These are phyloP conservation scores for Scartelaos histophorus DNA, from an alignment of 2,113 vertebrate genomes.

Conservation along the genomic window DNA sequence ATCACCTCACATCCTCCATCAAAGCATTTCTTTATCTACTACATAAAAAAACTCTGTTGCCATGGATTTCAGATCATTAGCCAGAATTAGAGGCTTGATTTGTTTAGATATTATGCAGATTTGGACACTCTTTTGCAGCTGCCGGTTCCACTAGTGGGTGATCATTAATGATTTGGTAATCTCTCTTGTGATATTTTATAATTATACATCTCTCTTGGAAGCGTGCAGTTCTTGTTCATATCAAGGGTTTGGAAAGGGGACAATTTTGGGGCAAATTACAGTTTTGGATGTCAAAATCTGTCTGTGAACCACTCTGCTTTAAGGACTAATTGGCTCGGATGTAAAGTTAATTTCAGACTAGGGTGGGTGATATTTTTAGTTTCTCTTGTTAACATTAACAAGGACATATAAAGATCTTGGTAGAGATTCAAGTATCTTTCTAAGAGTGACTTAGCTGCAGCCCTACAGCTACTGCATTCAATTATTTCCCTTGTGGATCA, in stretches of 20 bases:
- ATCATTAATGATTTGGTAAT: constrained; percentile 27
- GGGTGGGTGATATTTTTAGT: neutral
- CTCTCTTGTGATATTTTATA: constrained; percentile 35
- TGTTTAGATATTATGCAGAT: constrained; percentile 54
- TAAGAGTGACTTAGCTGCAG: no score
- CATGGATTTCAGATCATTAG: constrained; percentile 62
- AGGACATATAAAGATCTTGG: no score
- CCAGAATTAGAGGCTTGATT: constrained; percentile 48
- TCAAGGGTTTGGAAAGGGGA: neutral
- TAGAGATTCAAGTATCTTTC: no score
- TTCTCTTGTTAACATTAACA: no score
- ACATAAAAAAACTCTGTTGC: constrained; percentile 40
- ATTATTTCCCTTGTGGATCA: no score
- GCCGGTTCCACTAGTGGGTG: constrained; percentile 15
- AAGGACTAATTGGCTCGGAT: neutral
- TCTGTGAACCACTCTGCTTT: neutral
- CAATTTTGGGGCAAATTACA: neutral
- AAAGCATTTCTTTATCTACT: constrained; percentile 32
- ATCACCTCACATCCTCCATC: constrained; percentile 9
- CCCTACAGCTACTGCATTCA: no score
- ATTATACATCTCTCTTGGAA: constrained; percentile 29
- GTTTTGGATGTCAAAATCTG: neutral
- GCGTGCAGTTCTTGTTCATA: neutral
- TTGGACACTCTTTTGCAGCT: constrained; percentile 41
- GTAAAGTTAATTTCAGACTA: neutral